A percentile compares a stretch with the other conserved stretches of the same genome.
Conservation (phyloP, 2,113 vertebrate genomes). For the Fukomys damarensis region DNA sequence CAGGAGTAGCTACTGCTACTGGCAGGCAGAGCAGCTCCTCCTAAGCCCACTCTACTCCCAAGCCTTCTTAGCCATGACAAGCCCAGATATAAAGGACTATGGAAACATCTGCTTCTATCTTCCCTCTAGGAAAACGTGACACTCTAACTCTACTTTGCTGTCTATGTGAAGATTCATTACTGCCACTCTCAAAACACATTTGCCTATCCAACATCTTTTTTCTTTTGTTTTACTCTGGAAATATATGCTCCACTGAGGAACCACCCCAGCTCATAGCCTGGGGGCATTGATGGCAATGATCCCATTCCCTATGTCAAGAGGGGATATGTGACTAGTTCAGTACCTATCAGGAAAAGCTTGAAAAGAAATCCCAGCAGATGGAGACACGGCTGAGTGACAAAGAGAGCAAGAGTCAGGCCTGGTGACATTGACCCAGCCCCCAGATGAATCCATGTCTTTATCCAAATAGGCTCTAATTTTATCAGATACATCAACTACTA, state of each 20-base stretch:
- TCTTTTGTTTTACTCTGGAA: background rate
- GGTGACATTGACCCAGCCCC: background rate
- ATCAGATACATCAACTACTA: background rate
- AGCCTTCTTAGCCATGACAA: background rate
- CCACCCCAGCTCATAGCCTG: background rate
- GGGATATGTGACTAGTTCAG: background rate
- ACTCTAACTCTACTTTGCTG: background rate
- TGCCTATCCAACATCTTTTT: background rate
- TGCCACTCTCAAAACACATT: background rate
- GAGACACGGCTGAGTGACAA: background rate
- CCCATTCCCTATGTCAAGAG: background rate
- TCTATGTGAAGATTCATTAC: background rate
- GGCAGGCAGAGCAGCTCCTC: background rate
- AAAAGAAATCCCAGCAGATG: background rate
- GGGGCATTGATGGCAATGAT: background rate
- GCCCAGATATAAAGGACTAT: background rate
- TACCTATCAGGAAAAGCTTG: background rate
- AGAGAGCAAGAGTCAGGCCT: background rate
- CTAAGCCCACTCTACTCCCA: background rate
- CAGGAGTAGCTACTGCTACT: background rate
- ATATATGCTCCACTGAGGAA: background rate
- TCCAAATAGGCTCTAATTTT: background rate
- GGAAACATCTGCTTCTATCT: background rate
- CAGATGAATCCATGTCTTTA: background rate
- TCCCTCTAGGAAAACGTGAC: background rate